Conservation (phyloP, 2,113 vertebrate species). For the Chaenogobius annularis region DNA sequence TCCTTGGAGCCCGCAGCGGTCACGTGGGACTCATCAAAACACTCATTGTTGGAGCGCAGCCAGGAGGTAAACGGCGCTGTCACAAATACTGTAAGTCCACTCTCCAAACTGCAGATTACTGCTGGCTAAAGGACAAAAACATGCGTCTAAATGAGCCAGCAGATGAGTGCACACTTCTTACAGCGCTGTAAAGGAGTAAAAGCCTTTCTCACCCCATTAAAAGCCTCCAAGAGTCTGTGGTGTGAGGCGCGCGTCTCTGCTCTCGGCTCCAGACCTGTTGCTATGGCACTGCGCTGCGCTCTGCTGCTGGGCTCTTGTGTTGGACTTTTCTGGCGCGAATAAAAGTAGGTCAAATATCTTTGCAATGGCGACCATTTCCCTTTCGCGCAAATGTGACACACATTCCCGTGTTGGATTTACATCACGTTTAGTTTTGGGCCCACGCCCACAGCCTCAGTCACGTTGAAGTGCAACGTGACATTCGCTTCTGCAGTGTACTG, state of each 20-base stretch:
- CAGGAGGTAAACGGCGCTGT: neutral
- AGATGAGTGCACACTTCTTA: neutral
- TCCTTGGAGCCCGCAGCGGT: conserved; percentile 23
- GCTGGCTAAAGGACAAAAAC: no score
- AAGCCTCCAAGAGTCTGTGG: neutral
- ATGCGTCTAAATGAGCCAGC: neutral
- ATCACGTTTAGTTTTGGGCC: conserved; percentile 58
- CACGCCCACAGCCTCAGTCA: conserved; percentile 50
- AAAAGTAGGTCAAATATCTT: conserved; percentile 73
- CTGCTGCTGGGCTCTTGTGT: conserved; percentile 2
- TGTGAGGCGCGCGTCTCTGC: neutral
- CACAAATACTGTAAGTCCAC: neutral
- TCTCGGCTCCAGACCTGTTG: neutral
- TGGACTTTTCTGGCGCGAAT: neutral
- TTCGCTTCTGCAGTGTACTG: neutral
- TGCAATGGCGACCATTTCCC: conserved; percentile 55
- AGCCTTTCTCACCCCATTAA: conserved; percentile 18
- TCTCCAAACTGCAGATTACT: neutral
- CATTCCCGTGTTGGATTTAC: conserved; percentile 64
- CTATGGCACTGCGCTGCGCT: neutral
- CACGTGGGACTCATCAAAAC: conserved; percentile 65
- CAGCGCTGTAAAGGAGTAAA: neutral
- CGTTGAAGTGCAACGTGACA: conserved; percentile 75
- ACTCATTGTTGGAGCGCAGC: conserved; percentile 32
- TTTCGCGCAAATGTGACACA: conserved; percentile 68